These are phyloP conservation scores for Syngnathus rostellatus DNA, from an alignment of 2,797 vertebrate species.

Conservation along the genomic window DNA sequence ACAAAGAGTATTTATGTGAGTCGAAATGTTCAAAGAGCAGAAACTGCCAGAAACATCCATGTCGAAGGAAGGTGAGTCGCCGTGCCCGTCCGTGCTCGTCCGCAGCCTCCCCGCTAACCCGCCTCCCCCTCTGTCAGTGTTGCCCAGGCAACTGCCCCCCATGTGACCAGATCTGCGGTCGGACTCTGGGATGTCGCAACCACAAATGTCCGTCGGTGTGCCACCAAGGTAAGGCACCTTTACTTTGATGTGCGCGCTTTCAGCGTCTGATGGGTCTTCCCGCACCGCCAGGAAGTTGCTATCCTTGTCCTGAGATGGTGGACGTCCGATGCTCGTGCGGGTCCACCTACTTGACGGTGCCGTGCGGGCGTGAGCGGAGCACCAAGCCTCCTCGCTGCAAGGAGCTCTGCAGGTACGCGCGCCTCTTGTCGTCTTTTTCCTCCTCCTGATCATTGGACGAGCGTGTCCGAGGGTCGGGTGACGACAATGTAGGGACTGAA, in stretches of 20 bases:
- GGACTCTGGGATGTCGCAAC: conserved; percentile 87
- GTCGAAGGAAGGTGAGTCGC: conserved; percentile 69
- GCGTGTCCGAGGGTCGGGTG: too few species aligned
- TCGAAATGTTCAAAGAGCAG: conserved; percentile 83
- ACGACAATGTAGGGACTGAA: too few species aligned
- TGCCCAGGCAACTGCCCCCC: conserved; percentile 89
- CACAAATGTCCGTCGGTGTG: conserved; percentile 94
- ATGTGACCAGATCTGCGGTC: conserved; percentile 86
- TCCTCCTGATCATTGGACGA: too few species aligned
- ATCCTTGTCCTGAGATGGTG: conserved; percentile 84
- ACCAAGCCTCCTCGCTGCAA: conserved; percentile 87
- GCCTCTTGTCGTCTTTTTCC: neutral
- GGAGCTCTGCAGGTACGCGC: conserved; percentile 77
- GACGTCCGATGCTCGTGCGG: conserved; percentile 80
- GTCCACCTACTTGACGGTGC: conserved; percentile 71
- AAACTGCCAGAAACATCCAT: conserved; percentile 86
- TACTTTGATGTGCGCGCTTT: neutral
- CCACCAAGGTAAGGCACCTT: conserved; percentile 82
- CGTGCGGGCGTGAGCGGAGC: conserved; percentile 85
- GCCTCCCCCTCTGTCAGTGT: conserved; percentile 64
- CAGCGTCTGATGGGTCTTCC: neutral
- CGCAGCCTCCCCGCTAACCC: neutral
- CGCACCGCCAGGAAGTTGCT: conserved; percentile 76
- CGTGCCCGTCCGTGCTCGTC: neutral
- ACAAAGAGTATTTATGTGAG: conserved; percentile 90